Evolutionary conservation across 2,797 vertebrate genomes (phyloP), one percentile per base, ranked within the genome.

Genomic region (Peromyscus aztecus): DNA sequence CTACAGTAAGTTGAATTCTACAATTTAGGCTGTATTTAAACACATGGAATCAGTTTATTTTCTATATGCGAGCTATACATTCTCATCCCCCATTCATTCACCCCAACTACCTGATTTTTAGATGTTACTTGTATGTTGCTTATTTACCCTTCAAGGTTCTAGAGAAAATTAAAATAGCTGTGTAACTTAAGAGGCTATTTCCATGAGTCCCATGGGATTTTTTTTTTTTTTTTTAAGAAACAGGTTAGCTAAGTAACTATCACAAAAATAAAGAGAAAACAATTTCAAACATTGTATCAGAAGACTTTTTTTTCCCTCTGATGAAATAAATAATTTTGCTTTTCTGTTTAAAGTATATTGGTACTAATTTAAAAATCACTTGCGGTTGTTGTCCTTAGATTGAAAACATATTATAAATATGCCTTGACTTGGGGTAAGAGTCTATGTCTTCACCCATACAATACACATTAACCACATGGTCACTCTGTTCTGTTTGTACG

Each of bases 201-300:
- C 52, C 81, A 29, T 86, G 93, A 90, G 73, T 89, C 37, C 37
- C 17, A 80, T 24, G 40, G 34, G 49, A 96, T 37, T 69, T 14
- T 52, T 52, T 52, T 13, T 52, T 52, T 55, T 55, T 52, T 55
- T 52, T 49, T 81, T 87, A 90, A 52, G 94, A 97, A 23, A 59
- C 24, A 67, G 27, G n/a, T 3, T 78, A 93, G 40, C 52, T 94
- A 85, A 61, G 4, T 67, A 57, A 43, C 43, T 34, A 27, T 94
- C 84, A 94, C 0, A 89, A 92, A 94, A 95, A n/a, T 31, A 93
- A 43, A 87, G 57, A 19, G 69, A 90, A 96, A 95, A 85, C 63
- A 31, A 65, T 16, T 92, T 94, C 34, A 92, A 84, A 80, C 83
- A 89, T 14, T 8, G 43, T 86, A 80, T 78, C 34, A 82, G n/a